Evolutionary conservation across 2,113 vertebrate species (phyloP), one percentile per base, ranked within the genome.

Genomic region (Motacilla tschutschensis): DNA sequence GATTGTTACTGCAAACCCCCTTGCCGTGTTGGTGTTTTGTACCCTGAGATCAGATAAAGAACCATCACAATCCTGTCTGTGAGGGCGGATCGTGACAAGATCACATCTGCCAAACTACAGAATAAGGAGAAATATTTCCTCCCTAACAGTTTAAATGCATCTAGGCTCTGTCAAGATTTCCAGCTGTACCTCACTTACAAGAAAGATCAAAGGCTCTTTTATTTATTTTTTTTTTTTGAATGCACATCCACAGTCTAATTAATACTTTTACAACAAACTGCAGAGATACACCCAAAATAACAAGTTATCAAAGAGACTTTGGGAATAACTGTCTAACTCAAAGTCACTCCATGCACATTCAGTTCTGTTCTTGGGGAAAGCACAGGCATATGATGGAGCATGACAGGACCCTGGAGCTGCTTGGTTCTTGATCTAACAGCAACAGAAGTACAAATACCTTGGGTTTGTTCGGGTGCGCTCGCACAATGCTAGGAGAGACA

Each of bases 391-490:
- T 25, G n/a, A 51, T 35, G 41, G 43, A 65, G 29, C 24, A 10
- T 1, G 1, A n/a, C 41, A 40, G 7, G 3, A 22, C 38, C 38
- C 22, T 3, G 5, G 9, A 36, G 44, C 41, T 54, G 18, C 17
- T 24, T n/a, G 15, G 41, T 63, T 43, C 80, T 46, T 40, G 14
- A n/a, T 51, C 17, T 20, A 24, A 46, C 63, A 92, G 67, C 6
- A 3, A 24, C 10, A 60, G 16, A 26, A 73, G 58, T 6, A 50
- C 2, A 54, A 26, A 21, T 97, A 99, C 99, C 99, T 99, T 99
- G 81, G 98, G 99, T 83, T 99, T 99, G 94, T 99, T 99, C 16
- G 98, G 98, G 87, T 99, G 98, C 62, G 96, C 96, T 91, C 95
- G 92, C 26, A 93, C 95, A 28, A 95, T 91, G 9, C 76, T 73